Evolutionary conservation across 2,797 vertebrate species (phyloP), one percentile per base, ranked within the genome.

Genomic region (Lerista edwardsae): DNA sequence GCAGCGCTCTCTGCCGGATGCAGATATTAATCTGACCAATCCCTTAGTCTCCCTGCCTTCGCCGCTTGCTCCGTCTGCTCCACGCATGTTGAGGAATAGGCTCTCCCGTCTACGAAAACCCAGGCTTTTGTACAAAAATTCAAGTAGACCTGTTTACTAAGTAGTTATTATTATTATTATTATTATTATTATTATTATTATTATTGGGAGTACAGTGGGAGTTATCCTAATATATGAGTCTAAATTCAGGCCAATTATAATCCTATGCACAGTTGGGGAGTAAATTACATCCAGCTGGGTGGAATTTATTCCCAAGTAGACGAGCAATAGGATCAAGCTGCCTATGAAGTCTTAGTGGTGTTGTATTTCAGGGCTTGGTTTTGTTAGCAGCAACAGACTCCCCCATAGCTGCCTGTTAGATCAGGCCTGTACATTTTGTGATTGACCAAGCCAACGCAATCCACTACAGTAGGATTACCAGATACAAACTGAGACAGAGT

Each of bases 21-120:
- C 6, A n/a, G n/a, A n/a, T 3, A 1, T 8, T 21, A 12, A 4
- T 3, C 4, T 55, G 44, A 5, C 2, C 61, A 1, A 9, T 27
- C 51, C 72, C 9, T 27, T 6, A 21, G 51, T 55, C 51, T 17
- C 51, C 51, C 51, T 55, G 3, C 6, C 51, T 57, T 57, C 8
- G 15, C 21, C 15, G 15, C 21, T 6, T 75, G n/a, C 9, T 3
- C n/a, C 4, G 41, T 55, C n/a, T 21, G 17, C n/a, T 23, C 47
- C 9, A 11, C 11, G 51, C 51, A 34, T 75, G 15, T 55, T 29
- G 44, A 5, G 65, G 11, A 14, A 17, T 57, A 57, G 55, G 21
- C 55, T 17, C 55, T 15, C n/a, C 17, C 17, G 19, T 21, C 69
- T 44, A 11, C 27, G 25, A 15, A 11, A 27, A 72, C 25, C 27